Evolutionary conservation across 2,797 vertebrate genomes (phyloP).

Genomic region (Emydoidea blandingii): DNA sequence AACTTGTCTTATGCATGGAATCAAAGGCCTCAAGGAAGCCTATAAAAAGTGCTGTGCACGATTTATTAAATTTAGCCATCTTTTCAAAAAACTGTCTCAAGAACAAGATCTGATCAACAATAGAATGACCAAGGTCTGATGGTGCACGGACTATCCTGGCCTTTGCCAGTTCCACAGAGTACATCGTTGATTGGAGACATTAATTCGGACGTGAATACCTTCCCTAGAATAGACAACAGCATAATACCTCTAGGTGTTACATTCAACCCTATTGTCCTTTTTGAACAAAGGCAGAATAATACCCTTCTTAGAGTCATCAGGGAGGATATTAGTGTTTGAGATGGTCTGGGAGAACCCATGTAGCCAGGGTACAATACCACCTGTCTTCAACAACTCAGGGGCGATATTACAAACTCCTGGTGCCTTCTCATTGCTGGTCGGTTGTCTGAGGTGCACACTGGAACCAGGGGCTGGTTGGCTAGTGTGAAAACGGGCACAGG

Average conservation of each 20-base stretch:
- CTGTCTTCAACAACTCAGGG: neutral
- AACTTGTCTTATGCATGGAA: neutral
- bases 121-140: neutral
- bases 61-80: neutral
- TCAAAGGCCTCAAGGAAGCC: neutral
- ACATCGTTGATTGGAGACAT: neutral
- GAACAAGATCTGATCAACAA: neutral
- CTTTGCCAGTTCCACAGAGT: neutral
- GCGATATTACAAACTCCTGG: neutral
- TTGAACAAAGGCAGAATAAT: neutral
- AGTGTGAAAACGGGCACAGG: neutral
- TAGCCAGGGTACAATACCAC: neutral
- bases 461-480: too few relatives aligned
- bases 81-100: neutral
- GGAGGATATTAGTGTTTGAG: neutral
- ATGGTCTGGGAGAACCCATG: neutral
- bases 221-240: neutral
- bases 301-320: neutral
- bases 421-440: neutral
- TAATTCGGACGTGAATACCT: neutral
- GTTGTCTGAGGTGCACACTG: neutral
- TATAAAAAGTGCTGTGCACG: neutral
- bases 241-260: neutral
- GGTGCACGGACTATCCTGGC: neutral
- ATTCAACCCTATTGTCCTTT: neutral